Evolutionary conservation across 2,113 vertebrate species (phyloP).

Genomic region (human): GRCh38 chr1:107739501-107740000

Average conservation of each 20-base stretch:
- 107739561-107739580: not conserved
- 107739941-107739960: not conserved
- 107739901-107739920: not conserved
- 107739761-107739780: not conserved
- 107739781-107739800: not conserved
- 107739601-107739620: not conserved
- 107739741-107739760: not conserved
- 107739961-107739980: not conserved
- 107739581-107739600: not conserved
- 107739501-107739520: conserved; percentile 29
- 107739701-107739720: not conserved
- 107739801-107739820: not conserved
- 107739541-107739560: not conserved
- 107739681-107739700: not conserved
- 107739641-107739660: not conserved
- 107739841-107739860: not conserved
- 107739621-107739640: not conserved
- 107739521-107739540: not conserved
- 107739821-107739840: not conserved
- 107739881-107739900: not conserved
- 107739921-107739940: not conserved
- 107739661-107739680: not conserved
- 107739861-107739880: not conserved
- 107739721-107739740: not conserved
- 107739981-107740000: not conserved